Percentiles rank a stretch among this genome's conserved stretches.
These are phyloP conservation scores for Clarias platycephalus DNA, from an alignment of 2,797 vertebrate genomes.

Conservation along the genomic window DNA sequence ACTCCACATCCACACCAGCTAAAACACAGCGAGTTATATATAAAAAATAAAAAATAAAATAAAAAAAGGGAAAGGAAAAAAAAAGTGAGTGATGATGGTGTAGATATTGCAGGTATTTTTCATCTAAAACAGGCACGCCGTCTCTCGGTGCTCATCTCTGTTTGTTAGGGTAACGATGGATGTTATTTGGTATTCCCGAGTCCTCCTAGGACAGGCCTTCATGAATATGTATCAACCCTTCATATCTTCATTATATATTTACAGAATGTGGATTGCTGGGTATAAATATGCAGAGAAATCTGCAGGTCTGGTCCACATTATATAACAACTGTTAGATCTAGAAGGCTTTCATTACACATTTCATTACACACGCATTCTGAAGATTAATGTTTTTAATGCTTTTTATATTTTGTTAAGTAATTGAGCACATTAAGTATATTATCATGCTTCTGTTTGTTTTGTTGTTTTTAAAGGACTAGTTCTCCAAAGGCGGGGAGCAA, in stretches of 20 bases:
- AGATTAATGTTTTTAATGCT: neutral
- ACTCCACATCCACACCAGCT: neutral
- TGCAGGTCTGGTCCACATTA: conserved; percentile 29
- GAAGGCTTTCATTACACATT: conserved; percentile 30
- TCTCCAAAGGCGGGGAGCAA: neutral
- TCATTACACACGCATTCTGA: neutral
- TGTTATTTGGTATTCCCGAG: conserved; percentile 26
- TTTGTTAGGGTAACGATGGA: conserved; percentile 31
- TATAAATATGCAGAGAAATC: conserved; percentile 49
- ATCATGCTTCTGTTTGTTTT: neutral
- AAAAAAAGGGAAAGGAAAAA: neutral
- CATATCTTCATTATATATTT: conserved; percentile 56
- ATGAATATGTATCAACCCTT: conserved; percentile 52
- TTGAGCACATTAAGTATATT: neutral
- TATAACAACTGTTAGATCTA: conserved; percentile 46
- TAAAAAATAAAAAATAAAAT: no score
- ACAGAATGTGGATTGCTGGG: conserved; percentile 37
- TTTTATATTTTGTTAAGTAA: conserved; percentile 11
- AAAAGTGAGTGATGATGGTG: neutral
- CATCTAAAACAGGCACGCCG: neutral
- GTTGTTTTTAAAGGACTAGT: neutral
- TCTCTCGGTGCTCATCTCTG: conserved; percentile 16
- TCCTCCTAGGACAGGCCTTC: conserved; percentile 38
- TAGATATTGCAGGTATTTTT: conserved; percentile 11
- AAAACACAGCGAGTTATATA: neutral